Evolutionary conservation across 2,113 vertebrate genomes (phyloP).

Genomic region (Etia nguti): DNA sequence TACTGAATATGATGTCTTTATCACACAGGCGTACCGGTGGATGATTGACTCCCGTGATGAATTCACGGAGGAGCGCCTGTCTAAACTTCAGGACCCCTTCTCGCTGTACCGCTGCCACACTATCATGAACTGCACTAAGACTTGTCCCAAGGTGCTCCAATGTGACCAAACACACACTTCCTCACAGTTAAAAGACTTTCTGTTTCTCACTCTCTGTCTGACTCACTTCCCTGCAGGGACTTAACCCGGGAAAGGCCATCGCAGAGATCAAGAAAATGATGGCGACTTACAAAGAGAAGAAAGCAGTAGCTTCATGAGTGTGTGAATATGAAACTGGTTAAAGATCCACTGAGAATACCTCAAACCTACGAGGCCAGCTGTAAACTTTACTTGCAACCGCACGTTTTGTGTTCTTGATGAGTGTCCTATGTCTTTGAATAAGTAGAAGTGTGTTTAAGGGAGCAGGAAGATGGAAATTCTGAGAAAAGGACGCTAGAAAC

Average conservation of each 20-base stretch:
- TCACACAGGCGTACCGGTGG: conserved; percentile 87
- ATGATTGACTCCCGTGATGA: conserved; percentile 94
- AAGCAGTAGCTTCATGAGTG: conserved; percentile 45
- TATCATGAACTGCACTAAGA: conserved; percentile 92
- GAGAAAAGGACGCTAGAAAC: background rate
- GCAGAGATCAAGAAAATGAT: conserved; percentile 99
- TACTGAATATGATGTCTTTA: background rate
- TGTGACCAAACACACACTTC: background rate
- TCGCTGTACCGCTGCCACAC: conserved; percentile 96
- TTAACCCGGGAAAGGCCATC: conserved; percentile 95
- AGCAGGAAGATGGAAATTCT: background rate
- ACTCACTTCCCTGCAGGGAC: conserved; percentile 70
- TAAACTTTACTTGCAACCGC: background rate
- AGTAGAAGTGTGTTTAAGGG: background rate
- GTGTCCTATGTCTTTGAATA: background rate
- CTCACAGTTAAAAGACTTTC: background rate
- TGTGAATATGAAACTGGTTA: background rate
- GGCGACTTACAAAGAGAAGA: conserved; percentile 86
- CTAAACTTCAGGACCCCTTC: conserved; percentile 91
- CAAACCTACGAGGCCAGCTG: background rate
- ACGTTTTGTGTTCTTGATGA: background rate
- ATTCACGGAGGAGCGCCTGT: conserved; percentile 87
- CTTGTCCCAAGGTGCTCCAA: conserved; percentile 85
- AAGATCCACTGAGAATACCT: background rate
- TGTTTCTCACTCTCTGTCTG: background rate